Evolutionary conservation across 2,113 vertebrate genomes (phyloP).

Genomic region (Orycteropus afer): DNA sequence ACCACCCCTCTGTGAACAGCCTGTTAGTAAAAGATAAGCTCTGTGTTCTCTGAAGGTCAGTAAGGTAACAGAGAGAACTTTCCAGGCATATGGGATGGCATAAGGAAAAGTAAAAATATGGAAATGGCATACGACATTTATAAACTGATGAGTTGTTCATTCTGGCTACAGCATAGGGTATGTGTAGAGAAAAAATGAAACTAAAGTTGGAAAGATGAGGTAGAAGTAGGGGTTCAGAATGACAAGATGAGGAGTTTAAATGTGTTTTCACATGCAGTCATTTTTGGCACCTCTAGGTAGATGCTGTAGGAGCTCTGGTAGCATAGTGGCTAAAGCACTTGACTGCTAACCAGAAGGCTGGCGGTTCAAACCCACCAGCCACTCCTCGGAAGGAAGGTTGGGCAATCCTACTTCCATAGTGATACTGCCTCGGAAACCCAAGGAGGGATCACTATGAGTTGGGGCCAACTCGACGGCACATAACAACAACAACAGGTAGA

Average conservation of each 20-base stretch:
- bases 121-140: neutral
- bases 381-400: no score
- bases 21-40: neutral
- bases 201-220: neutral
- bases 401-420: no score
- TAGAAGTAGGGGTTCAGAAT: neutral
- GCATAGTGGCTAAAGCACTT: no score
- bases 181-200: neutral
- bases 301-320: no score
- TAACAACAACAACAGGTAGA: no score
- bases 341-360: no score
- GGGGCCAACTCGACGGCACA: no score
- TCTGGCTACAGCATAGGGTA: neutral
- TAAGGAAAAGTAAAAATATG: neutral
- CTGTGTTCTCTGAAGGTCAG: neutral
- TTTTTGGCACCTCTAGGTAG: neutral
- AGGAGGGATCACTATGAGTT: no score
- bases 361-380: no score
- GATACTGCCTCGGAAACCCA: no score
- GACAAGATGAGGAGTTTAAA: neutral
- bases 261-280: neutral
- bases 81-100: neutral
- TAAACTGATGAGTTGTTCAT: neutral
- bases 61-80: neutral
- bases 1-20: neutral